phyloP scores from a whole-genome alignment of 2,888 invertebrate genomes.

The Sarcophaga variegata region DNA sequence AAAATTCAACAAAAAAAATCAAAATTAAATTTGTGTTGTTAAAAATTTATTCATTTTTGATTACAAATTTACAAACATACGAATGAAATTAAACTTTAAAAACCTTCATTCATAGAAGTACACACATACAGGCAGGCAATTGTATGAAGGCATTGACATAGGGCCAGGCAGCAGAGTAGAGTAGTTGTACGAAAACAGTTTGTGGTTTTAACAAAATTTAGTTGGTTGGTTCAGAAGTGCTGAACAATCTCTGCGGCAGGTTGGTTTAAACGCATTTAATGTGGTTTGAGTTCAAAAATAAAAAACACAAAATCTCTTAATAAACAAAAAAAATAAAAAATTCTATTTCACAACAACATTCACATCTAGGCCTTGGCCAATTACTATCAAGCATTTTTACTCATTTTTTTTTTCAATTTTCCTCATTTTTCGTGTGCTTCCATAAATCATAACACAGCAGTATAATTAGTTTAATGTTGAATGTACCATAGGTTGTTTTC shows the following conservation, averaged over 20 bases:
- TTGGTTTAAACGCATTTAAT: too few species aligned
- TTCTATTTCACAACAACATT: slow-evolving; percentile 11
- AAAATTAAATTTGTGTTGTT: slow-evolving; percentile 53
- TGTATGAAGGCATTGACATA: neutral
- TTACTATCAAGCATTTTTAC: neutral
- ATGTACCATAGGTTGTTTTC: slow-evolving; percentile 30
- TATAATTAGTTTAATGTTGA: neutral
- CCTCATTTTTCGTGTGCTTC: neutral
- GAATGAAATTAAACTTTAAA: slow-evolving; percentile 46
- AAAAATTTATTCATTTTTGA: slow-evolving; percentile 43
- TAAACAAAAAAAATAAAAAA: neutral
- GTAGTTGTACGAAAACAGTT: slow-evolving; percentile 7
- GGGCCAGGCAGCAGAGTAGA: neutral
- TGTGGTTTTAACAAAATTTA: slow-evolving; percentile 45
- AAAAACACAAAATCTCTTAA: neutral
- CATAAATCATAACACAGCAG: neutral
- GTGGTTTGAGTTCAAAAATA: too few species aligned
- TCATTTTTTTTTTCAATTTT: neutral
- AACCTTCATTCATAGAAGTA: slow-evolving; percentile 19
- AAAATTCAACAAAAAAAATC: neutral
- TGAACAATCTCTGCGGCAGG: slow-evolving; percentile 26
- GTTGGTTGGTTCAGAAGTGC: slow-evolving; percentile 14
- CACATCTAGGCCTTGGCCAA: neutral
- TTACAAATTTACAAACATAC: slow-evolving; percentile 42
- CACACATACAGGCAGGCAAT: neutral